Evolutionary conservation across 53 echinoderm and acorn worm species (phyloP).

Genomic region (Temnopleurus reevesii): DNA sequence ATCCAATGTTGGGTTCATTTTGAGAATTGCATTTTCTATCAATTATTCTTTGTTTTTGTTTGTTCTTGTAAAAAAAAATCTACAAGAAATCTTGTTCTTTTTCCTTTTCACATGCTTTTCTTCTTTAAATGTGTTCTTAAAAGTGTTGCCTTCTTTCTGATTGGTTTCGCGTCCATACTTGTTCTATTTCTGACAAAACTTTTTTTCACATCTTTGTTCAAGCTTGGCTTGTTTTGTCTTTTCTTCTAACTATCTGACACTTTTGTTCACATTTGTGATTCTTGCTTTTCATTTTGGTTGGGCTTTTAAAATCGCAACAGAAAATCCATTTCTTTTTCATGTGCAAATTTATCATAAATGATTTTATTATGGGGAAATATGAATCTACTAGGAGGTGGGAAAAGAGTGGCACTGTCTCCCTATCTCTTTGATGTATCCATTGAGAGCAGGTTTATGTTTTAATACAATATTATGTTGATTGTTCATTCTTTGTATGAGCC

Average conservation of each 20-base stretch:
- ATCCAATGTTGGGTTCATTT: neutral
- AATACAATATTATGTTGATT: neutral
- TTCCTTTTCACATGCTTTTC: neutral
- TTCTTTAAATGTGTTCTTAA: neutral
- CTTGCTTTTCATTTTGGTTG: conserved; percentile 44
- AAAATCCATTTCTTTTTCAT: conserved; percentile 13
- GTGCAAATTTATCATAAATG: neutral
- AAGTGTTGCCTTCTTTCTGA: conserved; percentile 4
- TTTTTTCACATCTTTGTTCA: conserved; percentile 40
- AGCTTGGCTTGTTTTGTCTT: conserved; percentile 12
- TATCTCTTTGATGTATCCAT: conserved; percentile 29
- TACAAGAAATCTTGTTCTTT: neutral
- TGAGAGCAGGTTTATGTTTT: conserved; percentile 17
- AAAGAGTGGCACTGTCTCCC: conserved; percentile 59
- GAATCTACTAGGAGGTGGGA: neutral
- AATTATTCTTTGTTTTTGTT: neutral
- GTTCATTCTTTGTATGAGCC: neutral
- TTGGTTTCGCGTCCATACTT: neutral
- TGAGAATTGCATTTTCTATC: neutral
- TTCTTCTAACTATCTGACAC: conserved; percentile 31
- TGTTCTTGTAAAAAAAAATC: neutral
- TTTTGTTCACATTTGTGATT: conserved; percentile 34
- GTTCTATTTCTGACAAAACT: conserved; percentile 1
- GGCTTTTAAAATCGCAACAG: conserved; percentile 10
- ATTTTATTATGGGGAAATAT: neutral